phyloP scores from a whole-genome alignment of 2,113 vertebrate species.

The Trematocara zebra region DNA sequence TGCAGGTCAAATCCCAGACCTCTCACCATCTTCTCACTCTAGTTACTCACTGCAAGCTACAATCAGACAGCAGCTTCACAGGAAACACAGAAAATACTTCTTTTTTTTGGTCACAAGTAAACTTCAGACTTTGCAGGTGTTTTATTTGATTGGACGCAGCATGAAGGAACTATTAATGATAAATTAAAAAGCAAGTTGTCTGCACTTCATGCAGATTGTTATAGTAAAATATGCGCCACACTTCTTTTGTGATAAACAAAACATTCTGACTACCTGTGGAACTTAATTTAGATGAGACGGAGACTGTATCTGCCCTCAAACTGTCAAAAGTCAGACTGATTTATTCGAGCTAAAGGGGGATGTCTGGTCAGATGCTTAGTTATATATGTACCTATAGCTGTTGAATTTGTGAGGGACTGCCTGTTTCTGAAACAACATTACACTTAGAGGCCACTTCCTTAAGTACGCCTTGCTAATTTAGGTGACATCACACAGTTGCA shows the following conservation, averaged over 20 bases:
- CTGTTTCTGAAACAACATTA: background rate
- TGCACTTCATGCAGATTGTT: background rate
- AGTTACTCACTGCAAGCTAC: slow-evolving; percentile 12
- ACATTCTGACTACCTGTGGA: background rate
- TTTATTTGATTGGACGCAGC: background rate
- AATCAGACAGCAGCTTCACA: slow-evolving; percentile 18
- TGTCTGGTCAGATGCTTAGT: background rate
- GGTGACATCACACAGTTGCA: background rate
- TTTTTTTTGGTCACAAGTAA: background rate
- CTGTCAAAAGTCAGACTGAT: background rate
- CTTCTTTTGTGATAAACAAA: background rate
- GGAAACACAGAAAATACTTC: background rate
- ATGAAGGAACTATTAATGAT: background rate
- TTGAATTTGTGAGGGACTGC: background rate
- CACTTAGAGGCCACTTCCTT: background rate
- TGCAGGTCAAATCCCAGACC: background rate
- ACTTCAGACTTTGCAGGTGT: background rate
- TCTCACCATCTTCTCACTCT: background rate
- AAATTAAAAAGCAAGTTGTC: background rate
- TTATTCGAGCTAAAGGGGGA: background rate
- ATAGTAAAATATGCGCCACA: background rate
- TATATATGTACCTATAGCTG: background rate
- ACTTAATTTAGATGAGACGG: background rate
- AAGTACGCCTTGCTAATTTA: background rate
- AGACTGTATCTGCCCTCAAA: background rate